Evolutionary conservation across 2,888 invertebrate species (phyloP).

Genomic region (Acronicta psi): DNA sequence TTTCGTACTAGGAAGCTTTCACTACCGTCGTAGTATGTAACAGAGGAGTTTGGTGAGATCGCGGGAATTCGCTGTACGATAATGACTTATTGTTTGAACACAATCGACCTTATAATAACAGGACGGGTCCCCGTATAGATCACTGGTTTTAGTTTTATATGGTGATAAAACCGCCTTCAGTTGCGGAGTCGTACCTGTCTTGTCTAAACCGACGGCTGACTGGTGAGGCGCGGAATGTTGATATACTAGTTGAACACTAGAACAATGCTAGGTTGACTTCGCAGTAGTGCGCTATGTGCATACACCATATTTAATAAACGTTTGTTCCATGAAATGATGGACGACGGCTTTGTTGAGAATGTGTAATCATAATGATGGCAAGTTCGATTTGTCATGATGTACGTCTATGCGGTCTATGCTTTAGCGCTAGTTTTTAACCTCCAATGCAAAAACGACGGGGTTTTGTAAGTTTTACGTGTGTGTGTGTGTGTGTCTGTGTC

Average conservation of each 20-base stretch:
- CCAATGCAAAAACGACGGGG: no score
- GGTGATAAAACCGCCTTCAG: slow-evolving; percentile 54
- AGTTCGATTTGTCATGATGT: slow-evolving; percentile 1
- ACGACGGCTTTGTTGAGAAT: slow-evolving; percentile 21
- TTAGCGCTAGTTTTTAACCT: no score
- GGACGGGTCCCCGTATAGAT: slow-evolving; percentile 43
- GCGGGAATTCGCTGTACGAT: slow-evolving; percentile 67
- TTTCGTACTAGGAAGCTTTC: slow-evolving; percentile 75
- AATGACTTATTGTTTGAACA: slow-evolving; percentile 76
- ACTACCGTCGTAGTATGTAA: slow-evolving; percentile 64
- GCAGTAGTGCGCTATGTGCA: slow-evolving; percentile 56
- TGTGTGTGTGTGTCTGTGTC: no score
- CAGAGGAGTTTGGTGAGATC: slow-evolving; percentile 68
- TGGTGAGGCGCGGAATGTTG: slow-evolving; percentile 71
- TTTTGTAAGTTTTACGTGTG: no score
- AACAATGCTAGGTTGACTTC: slow-evolving; percentile 68
- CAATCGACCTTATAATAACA: slow-evolving; percentile 69
- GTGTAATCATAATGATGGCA: slow-evolving; percentile 11
- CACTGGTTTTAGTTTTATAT: slow-evolving; percentile 46
- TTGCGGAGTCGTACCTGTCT: slow-evolving; percentile 37
- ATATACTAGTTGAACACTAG: slow-evolving; percentile 72
- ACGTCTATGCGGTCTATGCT: no score
- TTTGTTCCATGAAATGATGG: slow-evolving; percentile 37
- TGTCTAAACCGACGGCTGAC: slow-evolving; percentile 59
- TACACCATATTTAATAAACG: slow-evolving; percentile 34